These are phyloP conservation scores for Oxystoma pomonae DNA, from an alignment of 2,888 invertebrate genomes.

Conservation along the genomic window DNA sequence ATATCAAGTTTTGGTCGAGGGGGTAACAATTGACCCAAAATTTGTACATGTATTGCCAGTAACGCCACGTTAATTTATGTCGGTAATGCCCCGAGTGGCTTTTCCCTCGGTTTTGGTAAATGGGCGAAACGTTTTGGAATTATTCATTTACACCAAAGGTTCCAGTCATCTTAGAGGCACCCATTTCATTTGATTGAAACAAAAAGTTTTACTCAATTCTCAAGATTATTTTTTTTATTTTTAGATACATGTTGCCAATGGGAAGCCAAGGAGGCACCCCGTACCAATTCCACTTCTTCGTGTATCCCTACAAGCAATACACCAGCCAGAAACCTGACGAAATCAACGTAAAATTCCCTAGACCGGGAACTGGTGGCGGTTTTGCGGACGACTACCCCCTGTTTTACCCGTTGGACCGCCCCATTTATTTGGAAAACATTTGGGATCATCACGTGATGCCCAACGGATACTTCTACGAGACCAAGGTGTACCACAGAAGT, in stretches of 20 bases:
- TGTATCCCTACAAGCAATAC: slow-evolving; percentile 47
- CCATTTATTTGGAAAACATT: slow-evolving; percentile 51
- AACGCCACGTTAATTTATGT: too few relatives aligned
- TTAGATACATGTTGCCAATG: slow-evolving; percentile 61
- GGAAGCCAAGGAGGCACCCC: slow-evolving; percentile 62
- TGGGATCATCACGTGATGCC: slow-evolving; percentile 57
- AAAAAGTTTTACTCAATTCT: too few relatives aligned
- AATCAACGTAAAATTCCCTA: slow-evolving; percentile 24
- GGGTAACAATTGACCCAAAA: too few relatives aligned
- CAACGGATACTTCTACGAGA: slow-evolving; percentile 65
- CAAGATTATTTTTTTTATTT: slow-evolving; percentile 13
- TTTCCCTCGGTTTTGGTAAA: too few relatives aligned
- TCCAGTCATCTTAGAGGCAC: too few relatives aligned
- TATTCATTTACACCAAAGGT: too few relatives aligned
- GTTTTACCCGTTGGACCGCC: slow-evolving; percentile 73
- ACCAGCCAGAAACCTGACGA: slow-evolving; percentile 19
- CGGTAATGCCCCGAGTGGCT: too few relatives aligned
- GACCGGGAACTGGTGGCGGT: slow-evolving; percentile 29
- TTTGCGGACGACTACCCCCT: slow-evolving; percentile 59
- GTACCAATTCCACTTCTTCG: slow-evolving; percentile 52
- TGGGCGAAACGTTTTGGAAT: too few relatives aligned
- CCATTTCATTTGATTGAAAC: too few relatives aligned
- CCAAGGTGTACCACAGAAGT: slow-evolving; percentile 57
- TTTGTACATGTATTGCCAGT: too few relatives aligned
- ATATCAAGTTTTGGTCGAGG: too few relatives aligned